Conservation (phyloP, 2,113 vertebrate species). For the Ammodytes dubius region DNA sequence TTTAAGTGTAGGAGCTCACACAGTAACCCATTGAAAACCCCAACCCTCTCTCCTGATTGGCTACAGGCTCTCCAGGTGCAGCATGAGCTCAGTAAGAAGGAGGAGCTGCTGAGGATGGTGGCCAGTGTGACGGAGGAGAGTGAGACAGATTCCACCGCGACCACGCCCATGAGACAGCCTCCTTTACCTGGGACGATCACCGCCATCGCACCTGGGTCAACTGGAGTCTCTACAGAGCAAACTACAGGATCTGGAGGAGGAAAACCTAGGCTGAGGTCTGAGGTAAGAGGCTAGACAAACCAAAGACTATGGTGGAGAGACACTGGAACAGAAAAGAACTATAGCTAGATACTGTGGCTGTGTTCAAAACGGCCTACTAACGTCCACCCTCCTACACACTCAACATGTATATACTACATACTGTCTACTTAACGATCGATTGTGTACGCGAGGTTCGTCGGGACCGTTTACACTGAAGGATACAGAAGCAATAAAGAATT, state of each 20-base stretch:
- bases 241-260: conserved; percentile 95
- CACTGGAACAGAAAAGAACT: not conserved
- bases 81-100: conserved; percentile 95
- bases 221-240: conserved; percentile 93
- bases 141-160: conserved; percentile 92
- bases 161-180: conserved; percentile 88
- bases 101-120: conserved; percentile 94
- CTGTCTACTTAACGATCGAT: no score
- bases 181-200: conserved; percentile 65
- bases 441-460: no score
- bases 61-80: conserved; percentile 97
- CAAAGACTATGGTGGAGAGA: not conserved
- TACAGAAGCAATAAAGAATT: no score
- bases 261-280: conserved; percentile 92
- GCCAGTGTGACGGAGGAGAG: conserved; percentile 95
- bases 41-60: no score
- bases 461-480: no score
- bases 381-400: no score
- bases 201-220: conserved; percentile 86
- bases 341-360: no score
- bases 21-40: no score
- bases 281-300: conserved; percentile 80
- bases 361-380: no score
- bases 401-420: no score
- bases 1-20: no score